Evolutionary conservation across 1,140 invertebrate species (phyloP).

Genomic region (Orchestia grillus): DNA sequence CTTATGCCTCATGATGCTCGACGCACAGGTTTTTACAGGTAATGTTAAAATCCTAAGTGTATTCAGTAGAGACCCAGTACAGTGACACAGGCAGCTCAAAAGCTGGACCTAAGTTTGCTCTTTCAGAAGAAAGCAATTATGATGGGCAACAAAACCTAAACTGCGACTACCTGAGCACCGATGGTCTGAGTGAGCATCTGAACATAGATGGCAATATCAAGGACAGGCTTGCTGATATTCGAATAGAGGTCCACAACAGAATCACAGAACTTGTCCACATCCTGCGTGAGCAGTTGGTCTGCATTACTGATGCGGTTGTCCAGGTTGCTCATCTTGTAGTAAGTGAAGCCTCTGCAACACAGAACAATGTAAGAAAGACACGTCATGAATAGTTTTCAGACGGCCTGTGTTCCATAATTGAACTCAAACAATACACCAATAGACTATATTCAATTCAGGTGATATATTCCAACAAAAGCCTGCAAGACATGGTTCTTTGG

Average conservation of each 20-base stretch:
- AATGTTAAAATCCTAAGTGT: neutral
- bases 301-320: slow-evolving; percentile 95
- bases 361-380: neutral
- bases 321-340: slow-evolving; percentile 96
- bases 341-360: slow-evolving; percentile 88
- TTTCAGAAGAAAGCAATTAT: neutral
- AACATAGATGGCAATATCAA: slow-evolving; percentile 95
- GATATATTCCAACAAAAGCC: neutral
- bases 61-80: neutral
- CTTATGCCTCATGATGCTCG: neutral
- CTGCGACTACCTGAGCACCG: slow-evolving; percentile 79
- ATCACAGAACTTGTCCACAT: slow-evolving; percentile 97
- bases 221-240: slow-evolving; percentile 95
- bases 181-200: slow-evolving; percentile 88
- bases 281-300: slow-evolving; percentile 95
- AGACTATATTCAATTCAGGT: neutral
- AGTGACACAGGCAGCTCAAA: neutral
- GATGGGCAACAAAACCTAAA: neutral
- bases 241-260: slow-evolving; percentile 95
- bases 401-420: slow-evolving; percentile 22
- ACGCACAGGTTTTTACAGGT: neutral
- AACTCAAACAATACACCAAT: neutral
- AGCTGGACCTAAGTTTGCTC: neutral
- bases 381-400: slow-evolving; percentile 29
- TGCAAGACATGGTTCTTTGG: neutral